Percentiles rank a stretch among this genome's conserved stretches.
Conservation (phyloP, 2,888 invertebrate species). For the Buathra laborator region DNA sequence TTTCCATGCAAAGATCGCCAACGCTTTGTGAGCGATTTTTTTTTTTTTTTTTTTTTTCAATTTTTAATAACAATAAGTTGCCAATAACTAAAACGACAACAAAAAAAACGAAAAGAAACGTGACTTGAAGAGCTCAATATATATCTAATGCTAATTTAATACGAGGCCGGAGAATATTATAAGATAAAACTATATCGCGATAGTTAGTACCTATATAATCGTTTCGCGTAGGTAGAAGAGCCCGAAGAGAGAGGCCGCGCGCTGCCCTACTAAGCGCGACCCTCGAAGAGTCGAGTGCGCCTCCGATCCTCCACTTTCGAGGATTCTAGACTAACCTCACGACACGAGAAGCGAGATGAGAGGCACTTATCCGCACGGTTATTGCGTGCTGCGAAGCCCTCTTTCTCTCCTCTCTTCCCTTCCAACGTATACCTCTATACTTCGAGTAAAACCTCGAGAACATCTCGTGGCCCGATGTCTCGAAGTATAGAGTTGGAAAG, state of each 20-base stretch:
- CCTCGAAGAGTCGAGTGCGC: not conserved
- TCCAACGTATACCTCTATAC: constrained; percentile 31
- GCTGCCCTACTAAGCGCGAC: constrained; percentile 1
- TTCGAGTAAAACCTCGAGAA: constrained; percentile 23
- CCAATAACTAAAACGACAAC: not conserved
- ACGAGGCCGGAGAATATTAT: constrained; percentile 22
- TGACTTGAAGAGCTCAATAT: constrained; percentile 31
- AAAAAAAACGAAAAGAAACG: not conserved
- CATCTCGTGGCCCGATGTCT: constrained; percentile 12
- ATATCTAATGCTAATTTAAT: constrained; percentile 49
- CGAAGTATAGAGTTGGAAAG: constrained; percentile 40
- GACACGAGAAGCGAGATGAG: constrained; percentile 54
- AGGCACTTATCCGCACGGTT: constrained; percentile 57
- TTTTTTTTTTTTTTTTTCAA: no score
- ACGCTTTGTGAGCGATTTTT: no score
- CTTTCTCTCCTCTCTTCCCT: not conserved
- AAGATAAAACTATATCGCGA: not conserved
- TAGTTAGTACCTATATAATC: not conserved
- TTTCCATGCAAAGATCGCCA: no score
- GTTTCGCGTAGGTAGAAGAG: not conserved
- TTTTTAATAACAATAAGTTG: no score
- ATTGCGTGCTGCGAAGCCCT: constrained; percentile 44
- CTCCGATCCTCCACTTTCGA: constrained; percentile 51
- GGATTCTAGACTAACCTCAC: constrained; percentile 53
- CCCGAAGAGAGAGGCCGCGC: not conserved